Percentiles rank a stretch among this genome's conserved stretches.
Evolutionary conservation across 2,113 vertebrate species (phyloP).

Genomic region (Hypanus sabinus): DNA sequence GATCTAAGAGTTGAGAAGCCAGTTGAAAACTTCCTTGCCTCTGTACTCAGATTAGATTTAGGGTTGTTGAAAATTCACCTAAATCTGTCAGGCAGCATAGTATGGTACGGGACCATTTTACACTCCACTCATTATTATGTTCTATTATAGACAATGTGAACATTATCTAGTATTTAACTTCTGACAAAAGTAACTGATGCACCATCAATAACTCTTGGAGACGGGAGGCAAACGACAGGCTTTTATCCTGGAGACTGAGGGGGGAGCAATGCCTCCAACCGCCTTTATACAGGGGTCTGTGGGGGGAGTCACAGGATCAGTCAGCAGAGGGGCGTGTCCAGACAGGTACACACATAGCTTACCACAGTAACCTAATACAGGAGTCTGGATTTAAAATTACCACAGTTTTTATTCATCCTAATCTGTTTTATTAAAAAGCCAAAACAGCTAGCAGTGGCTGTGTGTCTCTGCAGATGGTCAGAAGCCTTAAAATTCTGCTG

Average conservation of each 20-base stretch:
- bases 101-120: background rate
- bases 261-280: too few species aligned
- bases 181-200: background rate
- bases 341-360: too few species aligned
- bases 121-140: background rate
- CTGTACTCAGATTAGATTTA: background rate
- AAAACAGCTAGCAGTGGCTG: too few species aligned
- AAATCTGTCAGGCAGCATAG: too few species aligned
- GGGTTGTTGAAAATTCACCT: too few species aligned
- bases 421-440: background rate
- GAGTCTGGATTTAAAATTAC: background rate
- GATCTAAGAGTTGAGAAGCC: background rate
- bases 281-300: too few species aligned
- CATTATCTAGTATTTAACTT: background rate
- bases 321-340: too few species aligned
- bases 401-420: background rate
- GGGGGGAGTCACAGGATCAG: too few species aligned
- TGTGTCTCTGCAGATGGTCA: background rate
- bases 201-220: too few species aligned
- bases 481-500: background rate
- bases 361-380: background rate
- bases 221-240: too few species aligned
- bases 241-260: too few species aligned
- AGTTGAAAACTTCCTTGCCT: background rate
- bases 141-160: too few species aligned